These are phyloP conservation scores for Zaprionus obscuricornis DNA, from an alignment of 2,888 invertebrate species.

Conservation along the genomic window DNA sequence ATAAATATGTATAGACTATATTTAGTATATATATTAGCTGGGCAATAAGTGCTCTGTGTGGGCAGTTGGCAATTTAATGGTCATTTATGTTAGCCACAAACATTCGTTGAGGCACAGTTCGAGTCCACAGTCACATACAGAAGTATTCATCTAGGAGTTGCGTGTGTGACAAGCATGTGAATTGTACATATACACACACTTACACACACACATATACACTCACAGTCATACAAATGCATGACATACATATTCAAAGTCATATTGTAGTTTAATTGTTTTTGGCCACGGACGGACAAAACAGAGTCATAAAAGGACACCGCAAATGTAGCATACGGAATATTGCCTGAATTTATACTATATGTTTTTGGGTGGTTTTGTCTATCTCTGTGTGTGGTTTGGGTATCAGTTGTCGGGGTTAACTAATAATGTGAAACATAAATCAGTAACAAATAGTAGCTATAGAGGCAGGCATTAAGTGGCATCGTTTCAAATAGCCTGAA, in stretches of 20 bases:
- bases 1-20: background rate
- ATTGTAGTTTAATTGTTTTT: conserved; percentile 65
- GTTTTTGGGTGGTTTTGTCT: background rate
- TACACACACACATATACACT: no score
- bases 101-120: background rate
- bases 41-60: no score
- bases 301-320: conserved; percentile 52
- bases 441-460: conserved; percentile 49
- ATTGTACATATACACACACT: no score
- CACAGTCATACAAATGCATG: no score
- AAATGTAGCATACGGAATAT: conserved; percentile 11
- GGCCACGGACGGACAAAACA: conserved; percentile 16
- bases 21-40: no score
- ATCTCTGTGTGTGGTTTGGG: background rate
- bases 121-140: background rate
- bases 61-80: conserved; percentile 46
- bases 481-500: conserved; percentile 23
- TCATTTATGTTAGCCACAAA: conserved; percentile 13
- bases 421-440: conserved; percentile 70
- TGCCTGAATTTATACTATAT: conserved; percentile 4
- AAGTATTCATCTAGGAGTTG: conserved; percentile 5
- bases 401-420: conserved; percentile 31
- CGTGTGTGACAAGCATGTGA: conserved; percentile 68
- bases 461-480: conserved; percentile 59
- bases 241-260: conserved; percentile 40